Evolutionary conservation across 1,140 invertebrate genomes (phyloP).

Genomic region (Pantala flavescens): DNA sequence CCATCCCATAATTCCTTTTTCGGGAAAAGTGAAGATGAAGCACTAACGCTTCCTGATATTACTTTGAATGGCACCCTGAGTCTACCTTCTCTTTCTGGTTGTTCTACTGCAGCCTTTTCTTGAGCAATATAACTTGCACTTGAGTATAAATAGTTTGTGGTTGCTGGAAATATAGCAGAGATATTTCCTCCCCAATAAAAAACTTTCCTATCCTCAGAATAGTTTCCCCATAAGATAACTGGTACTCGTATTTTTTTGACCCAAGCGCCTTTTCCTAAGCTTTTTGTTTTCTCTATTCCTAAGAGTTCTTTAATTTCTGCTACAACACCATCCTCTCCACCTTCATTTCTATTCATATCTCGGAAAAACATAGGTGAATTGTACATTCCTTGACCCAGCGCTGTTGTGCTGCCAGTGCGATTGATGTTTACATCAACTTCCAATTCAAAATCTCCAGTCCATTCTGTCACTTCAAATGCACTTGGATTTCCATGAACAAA

Average conservation of each 20-base stretch:
- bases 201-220: neutral
- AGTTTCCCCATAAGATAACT: neutral
- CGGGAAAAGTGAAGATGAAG: neutral
- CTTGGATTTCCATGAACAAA: neutral
- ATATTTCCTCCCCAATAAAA: slow-evolving; percentile 10
- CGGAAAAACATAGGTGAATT: slow-evolving; percentile 11
- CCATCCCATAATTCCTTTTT: slow-evolving; percentile 14
- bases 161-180: neutral
- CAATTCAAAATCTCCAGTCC: neutral
- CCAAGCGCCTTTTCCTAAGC: neutral
- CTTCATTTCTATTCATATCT: neutral
- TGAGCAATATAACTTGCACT: neutral
- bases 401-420: neutral
- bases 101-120: neutral
- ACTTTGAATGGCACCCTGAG: neutral
- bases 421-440: neutral
- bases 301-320: neutral
- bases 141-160: neutral
- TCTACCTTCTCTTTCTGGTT: neutral
- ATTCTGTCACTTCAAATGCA: neutral
- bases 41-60: neutral
- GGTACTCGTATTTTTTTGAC: neutral
- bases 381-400: neutral
- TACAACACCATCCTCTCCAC: neutral
- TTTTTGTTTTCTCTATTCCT: too few relatives aligned